These are phyloP conservation scores for Cyprinella venusta DNA, from an alignment of 2,797 vertebrate species.

Conservation along the genomic window DNA sequence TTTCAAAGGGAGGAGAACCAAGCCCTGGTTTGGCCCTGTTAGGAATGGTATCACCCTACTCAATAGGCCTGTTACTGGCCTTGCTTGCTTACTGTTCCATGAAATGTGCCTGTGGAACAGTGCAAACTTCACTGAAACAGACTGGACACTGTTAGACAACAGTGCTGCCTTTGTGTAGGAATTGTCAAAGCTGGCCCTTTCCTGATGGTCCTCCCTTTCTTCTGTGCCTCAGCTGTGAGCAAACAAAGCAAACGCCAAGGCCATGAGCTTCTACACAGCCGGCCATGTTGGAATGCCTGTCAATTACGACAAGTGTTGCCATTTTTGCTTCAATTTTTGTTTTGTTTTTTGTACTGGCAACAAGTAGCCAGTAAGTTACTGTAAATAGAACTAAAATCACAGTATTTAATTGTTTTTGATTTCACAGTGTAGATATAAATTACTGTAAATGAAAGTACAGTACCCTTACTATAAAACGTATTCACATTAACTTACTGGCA, in stretches of 20 bases:
- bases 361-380: no score
- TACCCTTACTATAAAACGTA: no score
- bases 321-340: constrained; percentile 20
- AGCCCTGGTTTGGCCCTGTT: constrained; percentile 73
- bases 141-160: constrained; percentile 87
- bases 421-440: no score
- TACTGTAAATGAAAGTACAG: no score
- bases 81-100: constrained; percentile 87
- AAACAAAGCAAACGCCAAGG: constrained; percentile 79
- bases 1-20: constrained; percentile 67
- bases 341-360: not conserved
- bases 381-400: no score
- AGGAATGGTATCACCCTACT: constrained; percentile 81
- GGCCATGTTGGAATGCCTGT: constrained; percentile 66
- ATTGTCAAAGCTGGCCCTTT: constrained; percentile 80
- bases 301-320: constrained; percentile 58
- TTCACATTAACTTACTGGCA: no score
- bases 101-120: constrained; percentile 85
- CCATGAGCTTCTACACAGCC: constrained; percentile 73
- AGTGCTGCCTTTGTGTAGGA: constrained; percentile 84
- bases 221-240: constrained; percentile 75
- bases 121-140: constrained; percentile 80
- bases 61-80: constrained; percentile 83
- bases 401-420: no score
- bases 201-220: constrained; percentile 75